Base-by-base conservation (phyloP, 1,140 invertebrate genomes). In the Gonatopus flavifemur region DNA sequence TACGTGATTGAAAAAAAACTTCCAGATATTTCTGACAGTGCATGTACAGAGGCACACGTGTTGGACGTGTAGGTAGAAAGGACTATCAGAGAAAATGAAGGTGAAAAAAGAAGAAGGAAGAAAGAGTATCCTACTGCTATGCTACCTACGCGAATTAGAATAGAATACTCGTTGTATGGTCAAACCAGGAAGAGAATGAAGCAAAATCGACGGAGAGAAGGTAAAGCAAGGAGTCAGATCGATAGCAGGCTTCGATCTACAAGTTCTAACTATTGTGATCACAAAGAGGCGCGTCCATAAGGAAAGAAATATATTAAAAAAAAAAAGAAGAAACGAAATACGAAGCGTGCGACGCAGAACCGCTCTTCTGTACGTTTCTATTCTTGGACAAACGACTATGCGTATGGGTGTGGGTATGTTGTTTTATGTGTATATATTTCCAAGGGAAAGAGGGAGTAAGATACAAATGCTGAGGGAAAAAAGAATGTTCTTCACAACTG, bases 311-410 rank as follows among this genome's bases (percentile, higher is more conserved):
- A 53, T 16, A 30, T 25, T 16, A 28, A 40, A 33, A 13, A 25
- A 50, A 24, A 45, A 39, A 47, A 43, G 49, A 42, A 35, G n/a
- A n/a, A 21, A 12, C 4, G 43, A 16, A 22, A 31, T 38, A 61
- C n/a, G 49, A 55, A 59, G 52, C 59, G 36, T 35, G n/a, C 57
- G 48, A 52, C 58, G 48, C 58, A 59, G 59, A 59, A 59, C 52
- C 58, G 50, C 52, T n/a, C n/a, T n/a, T n/a, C n/a, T 37, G 49
- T 22, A 39, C 46, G 52, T 62, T 62, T 59, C 61, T 64, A 64
- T 64, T 64, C 59, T 59, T 49, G 40, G 61, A 50, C 30, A 46
- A 37, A n/a, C n/a, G n/a, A n/a, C n/a, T n/a, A n/a, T n/a, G n/a
- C n/a, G n/a, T n/a, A n/a, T n/a, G n/a, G n/a, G n/a, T n/a, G n/a